Evolutionary conservation across 2,797 vertebrate species (phyloP).

Genomic region (Borostomias antarcticus): DNA sequence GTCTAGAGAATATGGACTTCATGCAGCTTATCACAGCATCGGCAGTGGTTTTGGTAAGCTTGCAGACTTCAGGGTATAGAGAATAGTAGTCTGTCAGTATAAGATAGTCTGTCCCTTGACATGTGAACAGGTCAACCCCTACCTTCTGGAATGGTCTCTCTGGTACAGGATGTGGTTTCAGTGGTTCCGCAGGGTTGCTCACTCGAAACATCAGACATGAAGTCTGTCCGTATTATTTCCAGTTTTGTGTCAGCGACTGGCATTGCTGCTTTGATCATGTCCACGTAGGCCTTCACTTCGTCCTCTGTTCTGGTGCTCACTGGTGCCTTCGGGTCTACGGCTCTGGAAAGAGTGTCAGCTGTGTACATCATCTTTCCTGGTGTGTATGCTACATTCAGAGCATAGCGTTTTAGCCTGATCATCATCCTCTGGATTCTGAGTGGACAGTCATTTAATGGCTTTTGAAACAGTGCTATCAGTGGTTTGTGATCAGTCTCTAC

Average conservation of each 20-base stretch:
- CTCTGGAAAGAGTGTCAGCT: constrained; percentile 32
- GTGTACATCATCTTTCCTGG: constrained; percentile 38
- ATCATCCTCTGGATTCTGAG: constrained; percentile 33
- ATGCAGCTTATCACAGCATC: constrained; percentile 11
- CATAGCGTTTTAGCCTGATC: constrained; percentile 32
- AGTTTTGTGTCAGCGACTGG: constrained; percentile 20
- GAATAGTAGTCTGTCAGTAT: constrained; percentile 15
- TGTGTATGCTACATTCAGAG: constrained; percentile 35
- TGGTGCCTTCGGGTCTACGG: constrained; percentile 15
- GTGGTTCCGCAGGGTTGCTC: constrained; percentile 23
- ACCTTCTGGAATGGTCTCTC: background rate
- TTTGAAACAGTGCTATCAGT: constrained; percentile 35
- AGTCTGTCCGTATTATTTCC: constrained; percentile 13
- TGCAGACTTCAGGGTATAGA: constrained; percentile 22
- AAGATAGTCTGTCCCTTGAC: background rate
- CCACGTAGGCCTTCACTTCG: constrained; percentile 34
- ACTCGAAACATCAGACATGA: constrained; percentile 24
- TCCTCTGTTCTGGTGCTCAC: background rate
- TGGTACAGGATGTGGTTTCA: constrained; percentile 8
- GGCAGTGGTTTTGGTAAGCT: constrained; percentile 2
- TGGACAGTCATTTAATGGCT: constrained; percentile 32
- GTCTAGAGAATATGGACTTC: constrained; percentile 14
- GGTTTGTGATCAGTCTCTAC: constrained; percentile 46
- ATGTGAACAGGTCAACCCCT: background rate
- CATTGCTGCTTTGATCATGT: constrained; percentile 31